A percentile compares a stretch with the other conserved stretches of the same genome.
Evolutionary conservation across 1,140 invertebrate species (phyloP).

Genomic region (Zaprionus africanus): DNA sequence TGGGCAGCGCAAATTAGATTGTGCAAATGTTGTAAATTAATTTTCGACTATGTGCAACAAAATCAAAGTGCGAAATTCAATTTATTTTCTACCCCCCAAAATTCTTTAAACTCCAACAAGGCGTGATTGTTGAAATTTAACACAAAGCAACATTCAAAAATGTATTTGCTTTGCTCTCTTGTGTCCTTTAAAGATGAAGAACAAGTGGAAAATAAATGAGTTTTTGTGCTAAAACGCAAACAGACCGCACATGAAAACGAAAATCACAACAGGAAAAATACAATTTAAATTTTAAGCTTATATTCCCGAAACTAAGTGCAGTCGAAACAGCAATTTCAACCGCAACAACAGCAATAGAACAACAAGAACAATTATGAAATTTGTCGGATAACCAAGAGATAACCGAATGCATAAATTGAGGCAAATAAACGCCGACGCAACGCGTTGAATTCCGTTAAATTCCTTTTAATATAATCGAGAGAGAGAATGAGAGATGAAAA

Average conservation of each 20-base stretch:
- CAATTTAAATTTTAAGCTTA: constrained; percentile 22
- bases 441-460: constrained; percentile 21
- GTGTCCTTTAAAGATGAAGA: neutral
- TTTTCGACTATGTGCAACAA: constrained; percentile 27
- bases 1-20: constrained; percentile 54
- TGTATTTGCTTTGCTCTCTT: neutral
- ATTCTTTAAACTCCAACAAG: constrained; percentile 16
- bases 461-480: neutral
- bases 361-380: constrained; percentile 6
- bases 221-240: constrained; percentile 10
- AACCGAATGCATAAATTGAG: constrained; percentile 19
- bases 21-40: constrained; percentile 61
- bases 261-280: constrained; percentile 16
- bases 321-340: neutral
- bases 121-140: constrained; percentile 14
- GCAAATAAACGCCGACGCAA: constrained; percentile 14
- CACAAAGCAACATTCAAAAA: neutral
- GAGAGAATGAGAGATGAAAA: neutral
- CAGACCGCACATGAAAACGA: constrained; percentile 35
- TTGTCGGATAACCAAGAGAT: constrained; percentile 10
- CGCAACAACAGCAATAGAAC: neutral
- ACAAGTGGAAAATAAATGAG: constrained; percentile 1
- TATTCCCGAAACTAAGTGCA: constrained; percentile 12
- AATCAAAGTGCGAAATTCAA: constrained; percentile 69
- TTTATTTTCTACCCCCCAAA: constrained; percentile 56